Evolutionary conservation across 1,140 invertebrate genomes (phyloP).

Genomic region (Pachyrhynchus sulphureomaculatus): DNA sequence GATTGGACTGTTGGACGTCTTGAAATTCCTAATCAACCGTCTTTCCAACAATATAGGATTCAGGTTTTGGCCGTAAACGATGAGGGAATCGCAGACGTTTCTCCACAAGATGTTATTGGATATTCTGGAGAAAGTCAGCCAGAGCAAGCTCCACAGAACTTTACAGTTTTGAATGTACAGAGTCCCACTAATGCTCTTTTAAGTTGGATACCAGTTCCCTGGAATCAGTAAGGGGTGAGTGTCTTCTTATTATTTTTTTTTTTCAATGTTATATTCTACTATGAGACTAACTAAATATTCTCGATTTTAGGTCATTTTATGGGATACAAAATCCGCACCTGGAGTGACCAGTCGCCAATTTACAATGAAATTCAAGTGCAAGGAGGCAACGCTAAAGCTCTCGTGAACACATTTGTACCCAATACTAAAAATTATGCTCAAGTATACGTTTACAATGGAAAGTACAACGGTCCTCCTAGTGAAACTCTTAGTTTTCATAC

Average conservation of each 20-base stretch:
- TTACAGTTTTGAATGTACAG: constrained; percentile 73
- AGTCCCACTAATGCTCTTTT: constrained; percentile 75
- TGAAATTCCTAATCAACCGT: constrained; percentile 80
- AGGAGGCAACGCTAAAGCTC: constrained; percentile 66
- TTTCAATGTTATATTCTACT: background rate
- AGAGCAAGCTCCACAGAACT: constrained; percentile 78
- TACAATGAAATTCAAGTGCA: constrained; percentile 79
- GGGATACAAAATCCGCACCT: constrained; percentile 94
- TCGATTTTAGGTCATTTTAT: constrained; percentile 68
- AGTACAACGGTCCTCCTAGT: constrained; percentile 87
- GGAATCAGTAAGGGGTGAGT: constrained; percentile 70
- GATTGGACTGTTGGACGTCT: constrained; percentile 73
- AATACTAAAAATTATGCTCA: constrained; percentile 87
- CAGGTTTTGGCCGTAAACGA: constrained; percentile 92
- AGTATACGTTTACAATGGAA: constrained; percentile 88
- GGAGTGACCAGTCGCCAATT: constrained; percentile 68
- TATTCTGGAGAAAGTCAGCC: constrained; percentile 95
- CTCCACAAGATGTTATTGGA: constrained; percentile 79
- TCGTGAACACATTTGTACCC: constrained; percentile 86
- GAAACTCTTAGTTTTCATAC: constrained; percentile 82
- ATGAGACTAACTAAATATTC: background rate
- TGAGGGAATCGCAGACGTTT: constrained; percentile 82
- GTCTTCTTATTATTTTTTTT: background rate
- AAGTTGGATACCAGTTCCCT: constrained; percentile 80
- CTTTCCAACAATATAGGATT: constrained; percentile 87